Base-by-base conservation (phyloP, 1,140 invertebrate genomes). In the Aphidius ervi region DNA sequence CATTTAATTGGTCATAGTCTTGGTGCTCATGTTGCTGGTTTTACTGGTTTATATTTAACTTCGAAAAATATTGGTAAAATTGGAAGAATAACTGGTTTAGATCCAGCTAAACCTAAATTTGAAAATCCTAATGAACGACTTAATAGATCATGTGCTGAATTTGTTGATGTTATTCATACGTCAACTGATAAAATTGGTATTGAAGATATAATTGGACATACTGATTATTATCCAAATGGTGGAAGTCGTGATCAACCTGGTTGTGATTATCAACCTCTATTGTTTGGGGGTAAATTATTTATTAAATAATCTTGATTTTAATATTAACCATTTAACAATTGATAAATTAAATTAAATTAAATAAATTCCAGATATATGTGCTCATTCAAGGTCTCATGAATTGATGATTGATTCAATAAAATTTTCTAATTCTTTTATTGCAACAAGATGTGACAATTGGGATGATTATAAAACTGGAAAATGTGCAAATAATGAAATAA, bases 1-100 rank as follows among this genome's bases (percentile, higher is more conserved):
- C 89, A 94, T 69, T 70, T 94, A 9, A 84, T 94, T 57, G 93
- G 92, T 0, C 93, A 94, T 77, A 93, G 91, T 64, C 78, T 95
- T 6, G 93, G 93, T 0, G 87, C 90, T 0, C 92, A 95, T 67
- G 86, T 93, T 16, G 85, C 88, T 1, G 90, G 91, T 1, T 88
- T 88, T 59, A 82, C 87, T 0, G 91, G 91, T 1, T 61, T 66
- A 40, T 72, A 74, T 6, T 62, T 82, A 6, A 81, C 80, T 1
- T 31, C 4, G 1, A 31, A 3, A 4, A 31, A 31, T 31, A 31
- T 31, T 31, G 81, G 83, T 4, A 63, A 71, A 31, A 70, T 88
- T 3, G 84, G 82, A 6, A 80, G 87, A 23, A 87, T 90, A 20
- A 83, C 87, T 9, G 87, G 86, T 0, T 68, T 91, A 68, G 89